These are phyloP conservation scores for Phocoena sinus DNA, from an alignment of 2,113 vertebrate species.

Conservation along the genomic window DNA sequence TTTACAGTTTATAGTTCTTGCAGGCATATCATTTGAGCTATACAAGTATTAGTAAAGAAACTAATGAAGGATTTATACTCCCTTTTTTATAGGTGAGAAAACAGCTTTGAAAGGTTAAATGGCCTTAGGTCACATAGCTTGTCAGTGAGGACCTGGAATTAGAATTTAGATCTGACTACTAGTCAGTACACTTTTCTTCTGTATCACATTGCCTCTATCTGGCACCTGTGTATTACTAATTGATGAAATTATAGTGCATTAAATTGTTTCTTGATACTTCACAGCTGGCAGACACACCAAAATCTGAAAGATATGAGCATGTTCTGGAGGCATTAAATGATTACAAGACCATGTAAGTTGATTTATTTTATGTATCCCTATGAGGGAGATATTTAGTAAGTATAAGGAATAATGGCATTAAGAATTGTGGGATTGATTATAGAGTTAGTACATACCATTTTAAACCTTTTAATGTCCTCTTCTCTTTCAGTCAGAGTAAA, in stretches of 20 bases:
- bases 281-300: slow-evolving; percentile 92
- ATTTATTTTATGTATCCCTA: slow-evolving; percentile 62
- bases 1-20: neutral
- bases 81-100: neutral
- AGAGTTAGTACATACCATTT: slow-evolving; percentile 2
- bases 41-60: neutral
- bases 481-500: slow-evolving; percentile 26
- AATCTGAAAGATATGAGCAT: slow-evolving; percentile 90
- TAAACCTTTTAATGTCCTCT: slow-evolving; percentile 1
- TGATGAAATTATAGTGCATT: slow-evolving; percentile 55
- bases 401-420: slow-evolving; percentile 46
- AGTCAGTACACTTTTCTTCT: slow-evolving; percentile 42
- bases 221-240: slow-evolving; percentile 48
- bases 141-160: neutral
- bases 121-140: neutral
- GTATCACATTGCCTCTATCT: slow-evolving; percentile 44
- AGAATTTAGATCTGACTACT: neutral
- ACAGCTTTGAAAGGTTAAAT: slow-evolving; percentile 4
- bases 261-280: slow-evolving; percentile 81
- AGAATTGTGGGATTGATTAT: slow-evolving; percentile 51
- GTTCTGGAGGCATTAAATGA: slow-evolving; percentile 94
- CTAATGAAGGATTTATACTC: neutral
- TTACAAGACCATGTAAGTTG: slow-evolving; percentile 95
- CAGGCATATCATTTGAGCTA: neutral
- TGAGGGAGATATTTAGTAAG: slow-evolving; percentile 55